Evolutionary conservation across 2,113 vertebrate species (phyloP), one percentile per base, ranked within the genome.

Genomic region (Nibea albiflora): DNA sequence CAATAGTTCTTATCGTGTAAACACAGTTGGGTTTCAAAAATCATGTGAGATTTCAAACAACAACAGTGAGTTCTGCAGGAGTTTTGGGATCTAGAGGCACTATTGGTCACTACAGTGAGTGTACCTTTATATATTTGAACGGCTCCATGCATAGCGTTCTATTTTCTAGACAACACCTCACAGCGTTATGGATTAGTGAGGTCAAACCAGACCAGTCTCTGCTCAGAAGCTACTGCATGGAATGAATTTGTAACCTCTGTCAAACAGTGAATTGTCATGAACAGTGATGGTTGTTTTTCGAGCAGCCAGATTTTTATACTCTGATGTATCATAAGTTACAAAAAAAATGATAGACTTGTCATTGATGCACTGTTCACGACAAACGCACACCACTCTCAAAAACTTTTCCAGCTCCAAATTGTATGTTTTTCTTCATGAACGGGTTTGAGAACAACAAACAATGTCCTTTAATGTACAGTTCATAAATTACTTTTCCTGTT

Each of bases 251-350:
- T 78, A 64, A 71, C 65, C 31, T 65, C 56, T 53, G 54, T 73
- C 35, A 52, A 77, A 53, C 31, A 26, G 26, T 71, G 20, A 57
- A 52, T 61, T 76, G n/a, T 52, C n/a, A 52, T 76, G 44, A 71
- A 72, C n/a, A 14, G 53, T 42, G 47, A 84, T 12, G 52, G 76
- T 49, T 81, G 74, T 76, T 83, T 88, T 83, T 80, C 54, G 15
- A 80, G 39, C 68, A 76, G 80, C 64, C 80, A 78, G 20, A 8
- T 83, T 89, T n/a, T 88, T 88, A 73, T 89, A 86, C 52, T 77
- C 47, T 50, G 8, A 74, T 66, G 63, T 80, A 73, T 77, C 22
- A 62, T 35, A 60, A 61, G 16, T 39, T 61, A 49, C 19, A 22
- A 63, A 42, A n/a, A n/a, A 73, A 56, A 20, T 61, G 39, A 61